Base-by-base conservation (phyloP, 2,797 vertebrate species). In the Lacerta agilis region DNA sequence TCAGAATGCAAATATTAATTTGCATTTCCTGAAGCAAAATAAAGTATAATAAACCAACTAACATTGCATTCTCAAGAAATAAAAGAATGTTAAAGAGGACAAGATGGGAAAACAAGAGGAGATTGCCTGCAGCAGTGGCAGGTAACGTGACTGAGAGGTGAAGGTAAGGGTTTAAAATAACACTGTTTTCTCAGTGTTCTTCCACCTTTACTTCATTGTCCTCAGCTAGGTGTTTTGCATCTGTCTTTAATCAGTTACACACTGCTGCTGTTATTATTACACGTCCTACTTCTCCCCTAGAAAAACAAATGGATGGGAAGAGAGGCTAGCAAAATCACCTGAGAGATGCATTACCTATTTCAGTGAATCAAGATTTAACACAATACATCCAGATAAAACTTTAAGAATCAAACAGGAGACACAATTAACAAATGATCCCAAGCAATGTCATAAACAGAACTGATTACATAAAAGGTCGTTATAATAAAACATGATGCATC, bases 251-350 rank as follows among this genome's bases (percentile, higher is more conserved):
- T 49, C 41, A 25, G 7, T 67, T 49, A 27, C 5, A 36, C 10
- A 69, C 20, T 8, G 25, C 3, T 55, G 49, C 4, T 55, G 13
- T 55, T 43, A 11, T 23, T 67, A 49, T 36, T 69, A 36, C 36
- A 20, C 49, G 89, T 85, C 89, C 94, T 45, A 90, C 82, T 90
- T 95, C 87, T 0, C 45, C 90, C 88, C 80, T 91, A 73, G 9
- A 49, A 23, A n/a, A 55, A 45, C 8, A n/a, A 45, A 55, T 55
- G 49, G 49, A 55, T 55, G 33, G 27, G n/a, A 29, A 23, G 36
- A 85, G 58, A 75, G 11, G 11, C 29, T 66, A 67, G 89, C 94
- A 93, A 94, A 92, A 94, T 77, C 29, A 90, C 67, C 84, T 76
- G 13, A 55, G 49, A 55, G 13, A 49, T 13, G 49, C 11, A 94